Evolutionary conservation across 2,113 vertebrate species (phyloP).

Genomic region (Leiothrix lutea): DNA sequence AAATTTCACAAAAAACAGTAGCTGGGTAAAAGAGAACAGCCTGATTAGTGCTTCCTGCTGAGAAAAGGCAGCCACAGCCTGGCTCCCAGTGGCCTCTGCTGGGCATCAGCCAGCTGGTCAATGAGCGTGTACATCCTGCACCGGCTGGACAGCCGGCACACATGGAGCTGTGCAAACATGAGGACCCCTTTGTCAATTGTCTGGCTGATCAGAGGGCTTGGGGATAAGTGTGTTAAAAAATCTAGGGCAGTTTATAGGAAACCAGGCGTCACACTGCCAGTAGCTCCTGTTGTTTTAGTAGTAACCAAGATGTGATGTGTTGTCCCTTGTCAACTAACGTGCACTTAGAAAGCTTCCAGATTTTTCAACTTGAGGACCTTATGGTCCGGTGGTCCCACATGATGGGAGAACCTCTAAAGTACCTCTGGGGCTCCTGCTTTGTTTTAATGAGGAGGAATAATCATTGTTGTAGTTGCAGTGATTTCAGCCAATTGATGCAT

Average conservation of each 20-base stretch:
- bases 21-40: background rate
- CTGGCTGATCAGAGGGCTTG: background rate
- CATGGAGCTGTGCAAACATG: background rate
- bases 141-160: rapidly evolving
- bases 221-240: background rate
- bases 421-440: background rate
- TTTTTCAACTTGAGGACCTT: background rate
- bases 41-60: background rate
- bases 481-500: background rate
- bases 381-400: background rate
- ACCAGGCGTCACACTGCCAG: background rate
- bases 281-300: background rate
- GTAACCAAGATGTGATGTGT: background rate
- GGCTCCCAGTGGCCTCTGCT: background rate
- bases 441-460: background rate
- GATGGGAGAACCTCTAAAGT: background rate
- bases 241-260: background rate
- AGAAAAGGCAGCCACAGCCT: background rate
- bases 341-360: background rate
- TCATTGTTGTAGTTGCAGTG: background rate
- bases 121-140: rapidly evolving
- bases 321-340: background rate
- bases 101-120: conserved; percentile 8
- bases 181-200: background rate
- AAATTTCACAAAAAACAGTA: background rate